Evolutionary conservation across 2,888 invertebrate genomes (phyloP), one percentile per base, ranked within the genome.

Genomic region (Agrotis ipsilon): DNA sequence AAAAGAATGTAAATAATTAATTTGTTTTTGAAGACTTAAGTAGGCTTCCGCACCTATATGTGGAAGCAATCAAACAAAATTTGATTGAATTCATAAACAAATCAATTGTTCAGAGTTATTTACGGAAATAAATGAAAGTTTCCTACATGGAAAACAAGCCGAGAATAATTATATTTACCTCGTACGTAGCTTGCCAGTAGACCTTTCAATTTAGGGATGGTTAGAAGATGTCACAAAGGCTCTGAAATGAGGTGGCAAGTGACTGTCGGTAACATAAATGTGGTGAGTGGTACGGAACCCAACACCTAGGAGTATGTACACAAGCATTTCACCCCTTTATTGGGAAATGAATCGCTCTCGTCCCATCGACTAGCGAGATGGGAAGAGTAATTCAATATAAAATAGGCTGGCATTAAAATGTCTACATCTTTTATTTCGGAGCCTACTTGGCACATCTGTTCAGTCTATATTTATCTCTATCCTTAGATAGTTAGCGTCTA

Each of bases 331-430:
- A 84, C 78, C 81, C 71, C 77, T 77, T 81, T 80, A 84, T 84
- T 78, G 77, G 64, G 66, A 78, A 81, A 82, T 81, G 78, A 85
- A 84, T 83, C 82, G 70, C 71, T 70, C 68, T 75, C 78, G 72
- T 76, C 78, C 77, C 66, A 78, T 75, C 79, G 78, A 83, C 75
- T 85, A 75, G 72, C 71, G 68, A 81, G 81, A 81, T 84, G 78
- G 77, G 81, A 81, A 71, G 55, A 71, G 83, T 89, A 86, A 89
- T 88, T 85, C 77, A 87, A 86, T 88, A 83, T 84, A 84, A 84
- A 84, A 85, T 85, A 87, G 80, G 75, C 57, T 74, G 68, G 61
- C 73, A 78, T 45, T 73, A 63, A 77, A 78, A 83, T 79, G 69
- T 63, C 63, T 61, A 78, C 80, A 78, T 64, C 64, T 82, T 83